Percentiles rank a stretch among this genome's conserved stretches.
Conservation (phyloP, 2,888 invertebrate genomes). For the Chironomus tentans region DNA sequence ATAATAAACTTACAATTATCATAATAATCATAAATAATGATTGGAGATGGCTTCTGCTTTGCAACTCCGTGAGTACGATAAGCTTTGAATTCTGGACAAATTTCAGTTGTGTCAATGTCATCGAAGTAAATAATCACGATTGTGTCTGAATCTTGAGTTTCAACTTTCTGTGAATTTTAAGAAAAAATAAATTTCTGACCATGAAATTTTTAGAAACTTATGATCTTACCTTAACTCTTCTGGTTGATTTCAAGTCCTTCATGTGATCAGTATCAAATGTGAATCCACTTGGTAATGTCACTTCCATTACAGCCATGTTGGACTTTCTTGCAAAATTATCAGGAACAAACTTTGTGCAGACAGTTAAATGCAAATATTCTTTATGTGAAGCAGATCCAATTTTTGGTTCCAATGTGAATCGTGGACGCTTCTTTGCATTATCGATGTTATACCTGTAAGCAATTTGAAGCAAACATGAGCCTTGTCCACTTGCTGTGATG, state of each 20-base stretch:
- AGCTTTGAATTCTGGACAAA: slow-evolving; percentile 72
- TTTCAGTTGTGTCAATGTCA: slow-evolving; percentile 51
- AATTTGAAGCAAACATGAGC: slow-evolving; percentile 68
- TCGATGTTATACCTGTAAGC: slow-evolving; percentile 74
- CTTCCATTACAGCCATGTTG: slow-evolving; percentile 79
- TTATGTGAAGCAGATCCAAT: slow-evolving; percentile 71
- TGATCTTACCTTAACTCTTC: slow-evolving; percentile 38
- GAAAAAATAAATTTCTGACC: too few species aligned
- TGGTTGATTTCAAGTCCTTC: slow-evolving; percentile 39
- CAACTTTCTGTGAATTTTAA: slow-evolving; percentile 50
- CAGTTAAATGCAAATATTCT: slow-evolving; percentile 66
- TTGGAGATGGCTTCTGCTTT: slow-evolving; percentile 68
- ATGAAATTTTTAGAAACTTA: too few species aligned
- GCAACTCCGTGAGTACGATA: slow-evolving; percentile 71
- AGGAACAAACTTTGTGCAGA: slow-evolving; percentile 66
- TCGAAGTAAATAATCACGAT: slow-evolving; percentile 58
- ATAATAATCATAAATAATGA: slow-evolving; percentile 75
- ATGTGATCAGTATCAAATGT: slow-evolving; percentile 63
- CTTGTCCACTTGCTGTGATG: slow-evolving; percentile 68
- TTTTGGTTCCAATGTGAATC: slow-evolving; percentile 76
- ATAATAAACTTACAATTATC: slow-evolving; percentile 45
- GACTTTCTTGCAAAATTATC: slow-evolving; percentile 51
- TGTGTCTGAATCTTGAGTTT: slow-evolving; percentile 50
- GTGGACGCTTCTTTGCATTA: slow-evolving; percentile 70
- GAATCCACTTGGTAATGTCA: slow-evolving; percentile 76